Percentiles rank a stretch among this genome's conserved stretches.
phyloP scores from a whole-genome alignment of 1,140 invertebrate genomes.

The Bombus huntii region DNA sequence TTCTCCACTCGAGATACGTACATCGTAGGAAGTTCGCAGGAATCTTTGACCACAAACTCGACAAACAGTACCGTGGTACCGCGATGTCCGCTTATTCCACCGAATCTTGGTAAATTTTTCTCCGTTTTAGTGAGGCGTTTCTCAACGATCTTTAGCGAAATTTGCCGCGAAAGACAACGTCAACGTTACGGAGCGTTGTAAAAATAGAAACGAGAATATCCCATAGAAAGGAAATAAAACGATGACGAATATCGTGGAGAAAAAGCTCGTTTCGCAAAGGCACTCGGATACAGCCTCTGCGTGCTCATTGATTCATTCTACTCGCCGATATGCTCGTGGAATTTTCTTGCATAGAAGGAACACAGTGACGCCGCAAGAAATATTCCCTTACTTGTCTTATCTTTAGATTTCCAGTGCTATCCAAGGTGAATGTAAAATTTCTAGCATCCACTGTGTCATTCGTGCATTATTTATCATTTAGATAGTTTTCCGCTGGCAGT shows the following conservation, averaged over 20 bases:
- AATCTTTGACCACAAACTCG: conserved; percentile 53
- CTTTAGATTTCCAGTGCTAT: no score
- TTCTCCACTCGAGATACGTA: conserved; percentile 39
- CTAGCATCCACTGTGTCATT: no score
- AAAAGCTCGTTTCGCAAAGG: no score
- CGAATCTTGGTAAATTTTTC: conserved; percentile 79
- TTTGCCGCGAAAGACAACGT: not conserved
- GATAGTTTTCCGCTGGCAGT: no score
- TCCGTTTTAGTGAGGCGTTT: not conserved
- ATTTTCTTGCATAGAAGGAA: not conserved
- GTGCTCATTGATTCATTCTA: not conserved
- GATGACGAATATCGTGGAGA: not conserved
- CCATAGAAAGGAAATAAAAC: not conserved
- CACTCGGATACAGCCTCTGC: not conserved
- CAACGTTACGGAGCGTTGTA: not conserved
- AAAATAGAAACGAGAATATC: not conserved
- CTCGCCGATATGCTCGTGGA: not conserved
- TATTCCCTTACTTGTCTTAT: not conserved
- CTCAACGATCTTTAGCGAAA: not conserved
- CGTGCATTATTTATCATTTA: no score
- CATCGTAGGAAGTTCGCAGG: conserved; percentile 26
- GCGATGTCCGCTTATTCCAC: conserved; percentile 79
- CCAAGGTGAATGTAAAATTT: no score
- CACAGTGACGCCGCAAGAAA: not conserved
- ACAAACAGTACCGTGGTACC: conserved; percentile 55